Evolutionary conservation across 2,113 vertebrate genomes (phyloP), one percentile per base, ranked within the genome.

Genomic region (Carassius auratus): DNA sequence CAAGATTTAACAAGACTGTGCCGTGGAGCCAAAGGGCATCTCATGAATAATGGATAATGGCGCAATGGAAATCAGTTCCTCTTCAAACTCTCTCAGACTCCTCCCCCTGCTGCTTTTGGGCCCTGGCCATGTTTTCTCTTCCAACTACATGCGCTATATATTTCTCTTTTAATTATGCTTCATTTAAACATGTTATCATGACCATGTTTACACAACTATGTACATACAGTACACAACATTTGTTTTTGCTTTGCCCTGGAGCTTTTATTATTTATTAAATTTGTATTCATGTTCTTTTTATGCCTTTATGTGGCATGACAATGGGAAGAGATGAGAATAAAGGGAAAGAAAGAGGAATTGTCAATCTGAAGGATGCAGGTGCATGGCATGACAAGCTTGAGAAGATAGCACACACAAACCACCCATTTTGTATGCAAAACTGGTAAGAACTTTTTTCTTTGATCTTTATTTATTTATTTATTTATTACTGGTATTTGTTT

Each of bases 1-100:
- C 86, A 92, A 93, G 91, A 93, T 91, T 93, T 94, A 93, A 92
- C 92, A 93, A 90, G 90, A 71, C 87, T 84, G 82, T 91, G 87
- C 91, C 90, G 91, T 92, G 90, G 86, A 91, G 92, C 87, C 91
- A 92, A 89, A 93, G 92, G 93, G 93, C 87, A 87, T 26, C 1
- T 57, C 42, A 93, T 95, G 91, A 94, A 95, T 95, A 91, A 94
- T 89, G 84, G 81, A 94, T 92, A 86, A 85, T 15, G 42, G 61
- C 77, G 9, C 88, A 88, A 90, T 84, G 89, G 89, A 87, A 91
- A 92, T 89, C 80, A 92, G 90, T 89, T 90, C 84, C 89, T 91
- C 89, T 89, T 55, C 55, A 55, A 83, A 79, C 80, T 61, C 66
- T 30, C 10, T 50, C 23, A 30, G 55, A 84, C 81, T 80, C 64